Conservation (phyloP, 2,797 vertebrate species). For the Falco biarmicus region DNA sequence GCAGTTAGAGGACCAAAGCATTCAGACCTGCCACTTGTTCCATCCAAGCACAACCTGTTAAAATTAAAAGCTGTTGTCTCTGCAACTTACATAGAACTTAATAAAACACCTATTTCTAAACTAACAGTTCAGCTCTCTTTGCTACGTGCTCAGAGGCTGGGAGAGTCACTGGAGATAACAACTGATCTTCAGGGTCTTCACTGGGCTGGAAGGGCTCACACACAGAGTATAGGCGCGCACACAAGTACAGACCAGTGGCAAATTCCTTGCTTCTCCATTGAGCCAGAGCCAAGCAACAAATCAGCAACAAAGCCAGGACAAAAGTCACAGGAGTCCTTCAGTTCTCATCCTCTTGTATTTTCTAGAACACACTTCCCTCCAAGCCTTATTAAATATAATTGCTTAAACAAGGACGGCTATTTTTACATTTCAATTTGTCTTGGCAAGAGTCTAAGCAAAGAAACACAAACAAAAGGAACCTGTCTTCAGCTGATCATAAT, state of each 20-base stretch:
- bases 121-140: background rate
- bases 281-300: background rate
- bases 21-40: background rate
- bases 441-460: slow-evolving; percentile 37
- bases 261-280: background rate
- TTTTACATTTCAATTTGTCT: slow-evolving; percentile 20
- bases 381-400: background rate
- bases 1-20: background rate
- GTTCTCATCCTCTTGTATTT: background rate
- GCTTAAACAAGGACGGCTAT: slow-evolving; percentile 33
- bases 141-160: fast-evolving
- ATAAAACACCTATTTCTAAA: background rate
- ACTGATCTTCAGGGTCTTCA: fast-evolving
- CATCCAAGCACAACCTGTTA: background rate
- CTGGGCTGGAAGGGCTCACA: background rate
- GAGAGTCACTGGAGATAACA: background rate
- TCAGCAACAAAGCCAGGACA: background rate
- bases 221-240: too few relatives aligned
- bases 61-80: background rate
- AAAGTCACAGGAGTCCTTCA: background rate
- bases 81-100: background rate
- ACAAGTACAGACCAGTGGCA: background rate
- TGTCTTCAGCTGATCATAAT: background rate
- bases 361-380: background rate
- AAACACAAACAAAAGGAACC: slow-evolving; percentile 10